phyloP scores from a whole-genome alignment of 2,888 invertebrate genomes.

The Platypus cylindrus region DNA sequence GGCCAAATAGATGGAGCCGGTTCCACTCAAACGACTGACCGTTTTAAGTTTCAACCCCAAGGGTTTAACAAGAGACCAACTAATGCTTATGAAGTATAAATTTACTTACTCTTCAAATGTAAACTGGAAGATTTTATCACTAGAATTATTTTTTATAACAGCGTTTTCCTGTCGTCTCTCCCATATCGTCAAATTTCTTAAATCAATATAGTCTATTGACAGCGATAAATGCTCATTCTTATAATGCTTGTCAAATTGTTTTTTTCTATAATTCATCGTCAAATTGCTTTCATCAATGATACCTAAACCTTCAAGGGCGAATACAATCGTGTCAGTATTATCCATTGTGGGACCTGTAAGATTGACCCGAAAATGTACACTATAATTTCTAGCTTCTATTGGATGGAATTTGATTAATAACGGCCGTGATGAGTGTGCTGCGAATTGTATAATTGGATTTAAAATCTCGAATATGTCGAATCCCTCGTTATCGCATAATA shows the following conservation, averaged over 20 bases:
- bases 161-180: slow-evolving; percentile 28
- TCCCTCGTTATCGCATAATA: slow-evolving; percentile 24
- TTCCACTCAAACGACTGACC: no score
- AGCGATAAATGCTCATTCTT: slow-evolving; percentile 20
- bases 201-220: slow-evolving; percentile 28
- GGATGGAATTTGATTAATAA: slow-evolving; percentile 35
- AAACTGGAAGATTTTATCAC: slow-evolving; percentile 29
- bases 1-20: not conserved
- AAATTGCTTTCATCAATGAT: slow-evolving; percentile 1
- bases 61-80: no score
- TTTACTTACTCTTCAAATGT: slow-evolving; percentile 32
- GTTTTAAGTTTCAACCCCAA: no score
- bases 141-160: slow-evolving; percentile 32
- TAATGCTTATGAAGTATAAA: no score
- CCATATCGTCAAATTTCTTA: slow-evolving; percentile 28
- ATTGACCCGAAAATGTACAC: slow-evolving; percentile 20
- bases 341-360: not conserved
- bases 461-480: slow-evolving; percentile 30
- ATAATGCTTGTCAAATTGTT: slow-evolving; percentile 1
- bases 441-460: slow-evolving; percentile 26
- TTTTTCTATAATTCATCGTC: no score
- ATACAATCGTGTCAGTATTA: not conserved
- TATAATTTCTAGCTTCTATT: slow-evolving; percentile 27
- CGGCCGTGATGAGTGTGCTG: slow-evolving; percentile 22
- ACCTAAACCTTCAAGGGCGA: slow-evolving; percentile 5